Conservation (phyloP, 2,113 vertebrate genomes). For the Myrmophylax atrothorax region DNA sequence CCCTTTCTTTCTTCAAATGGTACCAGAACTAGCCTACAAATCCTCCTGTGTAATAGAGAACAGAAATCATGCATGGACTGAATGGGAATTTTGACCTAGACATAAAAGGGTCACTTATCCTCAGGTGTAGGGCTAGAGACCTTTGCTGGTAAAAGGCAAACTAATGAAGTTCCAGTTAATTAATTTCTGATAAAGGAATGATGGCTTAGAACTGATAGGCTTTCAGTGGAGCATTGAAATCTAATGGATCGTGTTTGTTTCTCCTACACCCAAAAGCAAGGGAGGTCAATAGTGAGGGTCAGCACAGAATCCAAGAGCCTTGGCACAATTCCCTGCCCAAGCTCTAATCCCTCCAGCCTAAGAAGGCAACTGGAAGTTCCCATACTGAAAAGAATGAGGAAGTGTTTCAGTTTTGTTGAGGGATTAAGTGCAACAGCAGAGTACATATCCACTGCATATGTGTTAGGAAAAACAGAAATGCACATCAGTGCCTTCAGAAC, state of each 20-base stretch:
- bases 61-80: background rate
- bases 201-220: background rate
- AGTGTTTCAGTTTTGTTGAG: background rate
- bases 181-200: background rate
- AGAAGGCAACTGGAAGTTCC: background rate
- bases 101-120: background rate
- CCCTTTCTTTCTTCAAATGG: background rate
- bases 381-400: background rate
- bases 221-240: background rate
- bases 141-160: background rate
- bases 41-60: background rate
- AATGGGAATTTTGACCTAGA: background rate
- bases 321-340: background rate
- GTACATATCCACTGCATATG: rapidly evolving
- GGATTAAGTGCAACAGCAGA: background rate
- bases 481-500: background rate
- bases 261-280: background rate
- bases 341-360: background rate
- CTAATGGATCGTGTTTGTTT: background rate
- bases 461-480: background rate
- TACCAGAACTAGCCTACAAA: background rate
- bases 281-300: background rate
- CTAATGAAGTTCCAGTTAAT: background rate
- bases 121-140: background rate
- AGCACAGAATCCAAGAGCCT: background rate